A percentile compares a stretch with the other conserved stretches of the same genome.
Conservation (phyloP, 2,797 vertebrate species). For the Gallirallus australis region DNA sequence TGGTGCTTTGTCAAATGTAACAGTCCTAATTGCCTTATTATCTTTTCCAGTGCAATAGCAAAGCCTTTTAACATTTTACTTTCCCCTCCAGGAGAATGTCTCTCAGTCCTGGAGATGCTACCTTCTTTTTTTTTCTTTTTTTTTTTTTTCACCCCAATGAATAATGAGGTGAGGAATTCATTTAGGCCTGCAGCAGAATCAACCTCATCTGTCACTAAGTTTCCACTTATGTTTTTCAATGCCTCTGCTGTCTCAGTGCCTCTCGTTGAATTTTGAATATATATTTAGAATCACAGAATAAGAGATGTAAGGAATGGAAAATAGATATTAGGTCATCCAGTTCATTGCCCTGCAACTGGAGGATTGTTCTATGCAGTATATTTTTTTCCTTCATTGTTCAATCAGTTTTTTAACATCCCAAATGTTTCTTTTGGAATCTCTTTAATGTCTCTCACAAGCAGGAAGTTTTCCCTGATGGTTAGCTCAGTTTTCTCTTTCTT, state of each 20-base stretch:
- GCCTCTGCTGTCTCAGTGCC: neutral
- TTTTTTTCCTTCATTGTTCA: constrained; percentile 8
- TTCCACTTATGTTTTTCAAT: constrained; percentile 31
- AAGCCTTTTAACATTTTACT: constrained; percentile 72
- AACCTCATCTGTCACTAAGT: constrained; percentile 57
- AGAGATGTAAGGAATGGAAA: constrained; percentile 19
- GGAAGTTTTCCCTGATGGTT: neutral
- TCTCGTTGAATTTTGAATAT: constrained; percentile 34
- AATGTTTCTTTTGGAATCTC: constrained; percentile 36
- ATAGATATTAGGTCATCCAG: constrained; percentile 10
- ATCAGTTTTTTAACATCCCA: neutral
- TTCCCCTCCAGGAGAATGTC: constrained; percentile 61
- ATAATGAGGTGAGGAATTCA: constrained; percentile 60
- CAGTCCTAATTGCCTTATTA: constrained; percentile 73
- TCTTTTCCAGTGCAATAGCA: constrained; percentile 56
- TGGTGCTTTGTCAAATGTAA: constrained; percentile 66
- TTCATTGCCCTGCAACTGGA: constrained; percentile 13
- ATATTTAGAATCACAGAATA: constrained; percentile 54
- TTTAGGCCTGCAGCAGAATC: constrained; percentile 60
- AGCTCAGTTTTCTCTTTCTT: neutral
- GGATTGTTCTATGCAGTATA: neutral
- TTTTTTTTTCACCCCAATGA: neutral
- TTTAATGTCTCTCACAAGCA: constrained; percentile 4
- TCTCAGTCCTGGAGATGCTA: constrained; percentile 25
- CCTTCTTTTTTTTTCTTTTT: neutral